Conservation (phyloP, 35 echinoderm and acorn worm species). For the Stichopus chloronotus region DNA sequence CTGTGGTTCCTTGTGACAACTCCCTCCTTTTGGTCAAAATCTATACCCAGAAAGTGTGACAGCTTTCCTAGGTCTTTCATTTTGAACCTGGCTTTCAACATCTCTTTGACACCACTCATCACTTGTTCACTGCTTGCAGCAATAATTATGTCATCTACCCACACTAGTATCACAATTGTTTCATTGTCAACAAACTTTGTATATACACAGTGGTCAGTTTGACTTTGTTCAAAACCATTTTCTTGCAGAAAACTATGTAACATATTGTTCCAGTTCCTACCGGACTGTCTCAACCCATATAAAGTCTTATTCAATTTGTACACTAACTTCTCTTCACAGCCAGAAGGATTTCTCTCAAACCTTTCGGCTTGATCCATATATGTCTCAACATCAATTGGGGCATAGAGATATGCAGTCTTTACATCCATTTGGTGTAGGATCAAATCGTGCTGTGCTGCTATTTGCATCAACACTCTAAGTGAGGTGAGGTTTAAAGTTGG, state of each 20-base stretch:
- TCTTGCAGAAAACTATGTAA: slow-evolving; percentile 44
- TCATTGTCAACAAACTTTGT: slow-evolving; percentile 32
- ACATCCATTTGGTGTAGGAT: slow-evolving; percentile 74
- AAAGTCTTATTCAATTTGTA: slow-evolving; percentile 65
- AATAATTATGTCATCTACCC: slow-evolving; percentile 68
- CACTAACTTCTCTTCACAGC: slow-evolving; percentile 54
- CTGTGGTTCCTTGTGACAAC: slow-evolving; percentile 42
- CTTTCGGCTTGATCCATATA: slow-evolving; percentile 67
- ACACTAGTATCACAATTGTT: slow-evolving; percentile 41
- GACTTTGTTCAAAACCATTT: slow-evolving; percentile 40
- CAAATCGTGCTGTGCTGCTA: slow-evolving; percentile 57
- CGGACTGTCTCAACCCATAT: slow-evolving; percentile 65
- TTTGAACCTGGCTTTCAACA: slow-evolving; percentile 32
- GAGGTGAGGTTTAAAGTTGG: slow-evolving; percentile 52
- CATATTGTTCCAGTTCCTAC: slow-evolving; percentile 70
- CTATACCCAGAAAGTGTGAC: slow-evolving; percentile 67
- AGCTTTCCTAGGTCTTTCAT: slow-evolving; percentile 64
- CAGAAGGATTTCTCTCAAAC: slow-evolving; percentile 1
- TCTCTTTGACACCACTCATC: neutral
- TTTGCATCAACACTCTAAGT: slow-evolving; percentile 44
- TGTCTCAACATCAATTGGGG: slow-evolving; percentile 73
- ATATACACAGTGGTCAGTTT: slow-evolving; percentile 58
- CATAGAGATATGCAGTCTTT: slow-evolving; percentile 69
- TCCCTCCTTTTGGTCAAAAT: slow-evolving; percentile 34
- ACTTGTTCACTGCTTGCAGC: slow-evolving; percentile 25